Percentiles rank a stretch among this genome's conserved stretches.
phyloP scores from a whole-genome alignment of 2,888 invertebrate genomes.

The Chouioia cunea region DNA sequence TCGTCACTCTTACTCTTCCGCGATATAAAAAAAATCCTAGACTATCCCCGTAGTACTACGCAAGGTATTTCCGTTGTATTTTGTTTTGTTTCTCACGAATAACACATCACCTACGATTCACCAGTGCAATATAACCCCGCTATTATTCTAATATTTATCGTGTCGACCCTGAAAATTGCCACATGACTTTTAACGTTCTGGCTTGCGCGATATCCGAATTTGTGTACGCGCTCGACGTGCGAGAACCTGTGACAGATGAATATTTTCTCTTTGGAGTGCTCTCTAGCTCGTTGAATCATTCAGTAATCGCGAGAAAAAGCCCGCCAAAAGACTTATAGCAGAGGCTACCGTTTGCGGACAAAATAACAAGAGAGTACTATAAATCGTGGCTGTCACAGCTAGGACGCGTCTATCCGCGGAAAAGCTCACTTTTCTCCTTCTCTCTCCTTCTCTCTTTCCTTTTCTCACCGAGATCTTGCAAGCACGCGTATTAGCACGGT shows the following conservation, averaged over 20 bases:
- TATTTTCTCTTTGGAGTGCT: constrained; percentile 34
- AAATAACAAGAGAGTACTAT: constrained; percentile 34
- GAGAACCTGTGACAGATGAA: constrained; percentile 35
- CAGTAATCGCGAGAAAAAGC: constrained; percentile 10
- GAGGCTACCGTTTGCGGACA: background rate
- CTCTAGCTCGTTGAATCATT: constrained; percentile 35
- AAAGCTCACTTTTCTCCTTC: constrained; percentile 40
- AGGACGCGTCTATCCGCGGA: constrained; percentile 14
- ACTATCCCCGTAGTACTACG: no score
- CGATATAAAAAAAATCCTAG: no score
- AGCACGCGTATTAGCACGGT: constrained; percentile 29
- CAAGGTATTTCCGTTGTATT: no score
- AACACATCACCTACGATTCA: no score
- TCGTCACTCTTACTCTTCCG: no score
- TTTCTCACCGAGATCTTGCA: background rate
- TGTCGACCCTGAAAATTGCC: no score
- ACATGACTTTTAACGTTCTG: background rate
- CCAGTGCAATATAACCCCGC: no score
- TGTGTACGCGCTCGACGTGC: background rate
- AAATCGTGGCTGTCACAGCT: constrained; percentile 32
- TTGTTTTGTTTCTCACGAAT: no score
- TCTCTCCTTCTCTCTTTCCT: constrained; percentile 4
- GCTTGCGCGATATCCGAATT: constrained; percentile 4
- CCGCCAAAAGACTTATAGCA: no score
- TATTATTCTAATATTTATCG: no score